These are phyloP conservation scores for Eupithecia vulgata DNA, from an alignment of 2,888 invertebrate genomes.

Conservation along the genomic window DNA sequence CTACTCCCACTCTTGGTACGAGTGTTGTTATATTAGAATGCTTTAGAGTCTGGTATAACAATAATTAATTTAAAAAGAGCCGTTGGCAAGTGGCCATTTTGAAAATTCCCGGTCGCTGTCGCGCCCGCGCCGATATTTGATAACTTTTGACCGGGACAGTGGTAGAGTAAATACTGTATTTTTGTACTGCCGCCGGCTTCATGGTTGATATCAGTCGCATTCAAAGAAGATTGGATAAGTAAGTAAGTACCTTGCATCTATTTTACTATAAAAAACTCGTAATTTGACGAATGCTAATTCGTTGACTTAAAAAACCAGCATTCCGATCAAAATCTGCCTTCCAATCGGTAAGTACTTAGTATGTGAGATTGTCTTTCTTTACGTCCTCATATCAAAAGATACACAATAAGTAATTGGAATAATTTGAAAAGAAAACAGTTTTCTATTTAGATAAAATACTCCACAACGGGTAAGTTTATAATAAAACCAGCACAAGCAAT, in stretches of 20 bases:
- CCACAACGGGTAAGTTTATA: background rate
- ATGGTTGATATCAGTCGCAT: background rate
- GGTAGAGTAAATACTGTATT: conserved; percentile 22
- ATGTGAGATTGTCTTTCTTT: background rate
- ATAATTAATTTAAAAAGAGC: conserved; percentile 82
- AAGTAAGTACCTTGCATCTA: background rate
- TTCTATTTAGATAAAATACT: background rate
- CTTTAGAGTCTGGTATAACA: conserved; percentile 78
- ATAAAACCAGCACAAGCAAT: background rate
- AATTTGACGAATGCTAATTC: too few relatives aligned
- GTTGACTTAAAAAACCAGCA: too few relatives aligned
- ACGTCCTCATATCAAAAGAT: background rate
- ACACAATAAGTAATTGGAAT: background rate
- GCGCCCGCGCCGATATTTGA: conserved; percentile 43
- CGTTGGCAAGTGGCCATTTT: conserved; percentile 75
- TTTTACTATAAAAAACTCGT: background rate
- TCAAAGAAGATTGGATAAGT: conserved; percentile 1
- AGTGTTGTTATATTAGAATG: conserved; percentile 77
- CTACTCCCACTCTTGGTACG: conserved; percentile 62
- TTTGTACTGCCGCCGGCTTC: conserved; percentile 19
- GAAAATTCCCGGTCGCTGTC: conserved; percentile 62
- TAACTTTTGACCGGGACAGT: conserved; percentile 35
- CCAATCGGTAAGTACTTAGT: too few relatives aligned
- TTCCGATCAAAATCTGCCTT: too few relatives aligned
- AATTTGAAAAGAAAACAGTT: too few relatives aligned